These are phyloP conservation scores for Loris lydekkerianus DNA, from an alignment of 2,797 vertebrate genomes.

Conservation along the genomic window DNA sequence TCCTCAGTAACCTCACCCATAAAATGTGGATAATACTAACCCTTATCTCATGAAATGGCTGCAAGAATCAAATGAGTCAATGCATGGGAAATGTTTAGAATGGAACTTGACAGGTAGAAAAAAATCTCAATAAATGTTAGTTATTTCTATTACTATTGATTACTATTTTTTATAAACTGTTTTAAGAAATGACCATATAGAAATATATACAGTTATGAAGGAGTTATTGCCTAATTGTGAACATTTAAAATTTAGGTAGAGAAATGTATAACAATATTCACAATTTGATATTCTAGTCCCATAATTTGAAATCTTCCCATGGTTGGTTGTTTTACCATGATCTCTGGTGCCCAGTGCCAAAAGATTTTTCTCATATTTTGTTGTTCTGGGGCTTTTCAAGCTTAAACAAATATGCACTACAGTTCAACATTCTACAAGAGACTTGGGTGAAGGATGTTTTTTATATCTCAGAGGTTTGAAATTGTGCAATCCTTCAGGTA, in stretches of 20 bases:
- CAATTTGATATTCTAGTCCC: not conserved
- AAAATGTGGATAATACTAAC: not conserved
- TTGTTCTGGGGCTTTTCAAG: slow-evolving; percentile 33
- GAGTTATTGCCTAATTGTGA: slow-evolving; percentile 5
- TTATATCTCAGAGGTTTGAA: slow-evolving; percentile 64
- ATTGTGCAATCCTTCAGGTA: slow-evolving; percentile 43
- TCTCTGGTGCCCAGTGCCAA: not conserved
- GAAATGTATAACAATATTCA: not conserved
- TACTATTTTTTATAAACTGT: slow-evolving; percentile 32
- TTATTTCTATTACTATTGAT: slow-evolving; percentile 20
- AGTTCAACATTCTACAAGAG: slow-evolving; percentile 38
- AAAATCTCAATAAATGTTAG: not conserved
- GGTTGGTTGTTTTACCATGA: not conserved
- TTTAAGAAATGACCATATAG: slow-evolving; percentile 56
- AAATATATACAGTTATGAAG: slow-evolving; percentile 25
- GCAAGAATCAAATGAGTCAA: not conserved
- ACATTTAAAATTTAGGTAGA: slow-evolving; percentile 33
- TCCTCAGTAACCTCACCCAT: not conserved
- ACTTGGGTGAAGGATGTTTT: slow-evolving; percentile 61
- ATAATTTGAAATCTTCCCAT: not conserved
- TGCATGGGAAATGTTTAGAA: not conserved
- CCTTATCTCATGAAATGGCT: not conserved
- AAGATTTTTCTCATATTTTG: slow-evolving; percentile 54
- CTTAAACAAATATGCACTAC: slow-evolving; percentile 10
- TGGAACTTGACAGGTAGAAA: not conserved